Conservation (phyloP, 2,888 invertebrate species). For the Agelastica alni region DNA sequence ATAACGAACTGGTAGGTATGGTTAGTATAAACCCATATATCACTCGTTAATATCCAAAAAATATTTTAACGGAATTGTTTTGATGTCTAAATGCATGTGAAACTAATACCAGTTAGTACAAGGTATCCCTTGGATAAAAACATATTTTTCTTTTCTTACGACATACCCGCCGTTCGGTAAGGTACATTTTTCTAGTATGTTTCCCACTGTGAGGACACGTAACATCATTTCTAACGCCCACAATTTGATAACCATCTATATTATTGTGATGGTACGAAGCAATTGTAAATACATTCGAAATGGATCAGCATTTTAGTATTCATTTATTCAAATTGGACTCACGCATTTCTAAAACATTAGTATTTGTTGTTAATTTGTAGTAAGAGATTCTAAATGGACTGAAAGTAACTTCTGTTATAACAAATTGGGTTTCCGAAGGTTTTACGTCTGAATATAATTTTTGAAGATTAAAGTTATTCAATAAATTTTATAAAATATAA, state of each 20-base stretch:
- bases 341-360: neutral
- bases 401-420: neutral
- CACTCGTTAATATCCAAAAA: too few relatives aligned
- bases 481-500: too few relatives aligned
- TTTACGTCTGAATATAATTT: too few relatives aligned
- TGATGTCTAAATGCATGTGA: conserved; percentile 11
- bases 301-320: neutral
- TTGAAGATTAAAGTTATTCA: too few relatives aligned
- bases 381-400: neutral
- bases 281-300: neutral
- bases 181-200: conserved; percentile 9
- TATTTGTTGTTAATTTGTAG: neutral
- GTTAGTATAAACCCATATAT: too few relatives aligned
- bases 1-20: too few relatives aligned
- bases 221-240: conserved; percentile 10
- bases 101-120: conserved; percentile 9
- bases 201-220: conserved; percentile 9
- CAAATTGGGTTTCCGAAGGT: too few relatives aligned
- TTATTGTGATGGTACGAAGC: neutral
- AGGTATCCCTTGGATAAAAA: neutral
- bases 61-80: conserved; percentile 11
- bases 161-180: neutral
- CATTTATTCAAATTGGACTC: neutral
- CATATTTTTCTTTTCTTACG: conserved; percentile 7
- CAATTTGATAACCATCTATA: conserved; percentile 10